Percentiles rank a stretch among this genome's conserved stretches.
Conservation (phyloP, 2,113 vertebrate genomes). For the Himantopus leucocephalus region DNA sequence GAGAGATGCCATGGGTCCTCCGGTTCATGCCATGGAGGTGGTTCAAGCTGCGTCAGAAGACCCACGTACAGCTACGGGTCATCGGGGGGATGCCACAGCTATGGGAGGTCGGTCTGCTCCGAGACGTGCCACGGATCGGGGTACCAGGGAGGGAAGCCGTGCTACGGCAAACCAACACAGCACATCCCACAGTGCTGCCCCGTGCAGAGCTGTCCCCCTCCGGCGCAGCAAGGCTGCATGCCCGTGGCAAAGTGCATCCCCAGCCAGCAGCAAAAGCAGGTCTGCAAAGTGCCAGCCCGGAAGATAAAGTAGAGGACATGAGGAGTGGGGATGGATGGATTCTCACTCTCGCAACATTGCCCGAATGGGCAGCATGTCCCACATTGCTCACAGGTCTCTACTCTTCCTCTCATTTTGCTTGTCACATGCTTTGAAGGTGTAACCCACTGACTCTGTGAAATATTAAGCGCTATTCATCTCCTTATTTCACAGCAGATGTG, state of each 20-base stretch:
- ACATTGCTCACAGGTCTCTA: rapidly evolving
- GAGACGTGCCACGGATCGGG: background rate
- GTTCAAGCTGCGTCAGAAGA: background rate
- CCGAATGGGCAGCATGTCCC: rapidly evolving
- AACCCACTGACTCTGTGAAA: background rate
- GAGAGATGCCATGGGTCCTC: background rate
- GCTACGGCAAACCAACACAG: background rate
- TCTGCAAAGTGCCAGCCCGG: background rate
- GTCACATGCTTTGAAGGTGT: background rate
- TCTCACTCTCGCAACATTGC: rapidly evolving
- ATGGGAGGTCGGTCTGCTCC: background rate
- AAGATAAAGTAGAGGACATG: background rate
- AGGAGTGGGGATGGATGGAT: background rate
- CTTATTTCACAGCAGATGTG: background rate
- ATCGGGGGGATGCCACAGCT: background rate
- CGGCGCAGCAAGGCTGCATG: background rate
- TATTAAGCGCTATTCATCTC: background rate
- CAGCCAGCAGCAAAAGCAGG: background rate
- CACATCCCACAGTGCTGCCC: background rate
- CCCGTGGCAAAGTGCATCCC: background rate
- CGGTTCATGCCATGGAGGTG: background rate
- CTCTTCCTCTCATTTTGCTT: background rate
- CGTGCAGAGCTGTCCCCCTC: background rate
- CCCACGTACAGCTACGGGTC: background rate
- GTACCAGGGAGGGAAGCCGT: background rate